Percentiles rank a stretch among this genome's conserved stretches.
phyloP scores from a whole-genome alignment of 2,888 invertebrate genomes.

The Phyto melanocephala region DNA sequence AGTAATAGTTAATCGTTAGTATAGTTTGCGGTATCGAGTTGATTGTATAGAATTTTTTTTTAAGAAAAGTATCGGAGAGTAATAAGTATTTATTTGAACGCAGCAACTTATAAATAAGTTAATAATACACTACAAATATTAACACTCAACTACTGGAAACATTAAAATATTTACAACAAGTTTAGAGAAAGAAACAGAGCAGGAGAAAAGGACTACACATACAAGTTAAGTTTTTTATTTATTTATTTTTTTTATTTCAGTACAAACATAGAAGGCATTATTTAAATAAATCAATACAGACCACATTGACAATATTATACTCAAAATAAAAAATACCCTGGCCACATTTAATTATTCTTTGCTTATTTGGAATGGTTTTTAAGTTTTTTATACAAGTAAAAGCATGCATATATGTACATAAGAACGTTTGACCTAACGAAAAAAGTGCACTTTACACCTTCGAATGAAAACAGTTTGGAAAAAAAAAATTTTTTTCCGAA shows the following conservation, averaged over 20 bases:
- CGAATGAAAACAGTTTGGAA: no score
- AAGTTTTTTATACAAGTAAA: no score
- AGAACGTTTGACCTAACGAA: no score
- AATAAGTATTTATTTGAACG: constrained; percentile 1
- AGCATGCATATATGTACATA: no score
- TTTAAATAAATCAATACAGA: constrained; percentile 8
- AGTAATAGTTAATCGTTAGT: constrained; percentile 19
- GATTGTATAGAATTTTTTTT: constrained; percentile 29
- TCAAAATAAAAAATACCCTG: neutral
- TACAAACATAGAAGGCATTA: constrained; percentile 49
- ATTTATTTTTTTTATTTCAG: neutral
- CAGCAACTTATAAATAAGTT: constrained; percentile 46
- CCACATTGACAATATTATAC: constrained; percentile 19
- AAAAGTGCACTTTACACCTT: no score
- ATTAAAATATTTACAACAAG: constrained; percentile 43
- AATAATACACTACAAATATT: constrained; percentile 37
- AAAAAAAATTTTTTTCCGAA: no score
- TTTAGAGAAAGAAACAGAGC: constrained; percentile 21
- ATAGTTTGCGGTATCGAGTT: constrained; percentile 26
- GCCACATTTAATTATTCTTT: constrained; percentile 57
- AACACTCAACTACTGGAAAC: constrained; percentile 46
- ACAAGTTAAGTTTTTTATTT: neutral
- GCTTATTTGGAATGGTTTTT: no score
- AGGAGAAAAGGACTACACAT: constrained; percentile 32
- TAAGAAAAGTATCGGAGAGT: constrained; percentile 32